Evolutionary conservation across 2,797 vertebrate genomes (phyloP).

Genomic region (Bovichtus diacanthus): DNA sequence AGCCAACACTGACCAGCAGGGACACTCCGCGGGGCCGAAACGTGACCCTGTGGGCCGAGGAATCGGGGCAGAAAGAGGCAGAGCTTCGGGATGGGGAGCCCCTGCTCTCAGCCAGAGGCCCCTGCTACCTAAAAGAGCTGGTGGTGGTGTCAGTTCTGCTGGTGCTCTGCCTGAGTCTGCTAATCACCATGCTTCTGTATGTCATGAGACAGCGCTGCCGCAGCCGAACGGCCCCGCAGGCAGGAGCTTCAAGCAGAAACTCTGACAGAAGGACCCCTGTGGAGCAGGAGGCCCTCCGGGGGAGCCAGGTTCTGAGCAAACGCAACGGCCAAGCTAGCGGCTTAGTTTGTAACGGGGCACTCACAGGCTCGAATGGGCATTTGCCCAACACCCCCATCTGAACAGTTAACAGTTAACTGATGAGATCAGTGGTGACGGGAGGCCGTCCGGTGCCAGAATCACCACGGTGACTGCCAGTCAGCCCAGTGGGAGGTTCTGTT

Average conservation of each 20-base stretch:
- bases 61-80: slow-evolving; percentile 11
- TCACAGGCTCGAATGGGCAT: slow-evolving; percentile 78
- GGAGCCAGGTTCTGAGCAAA: slow-evolving; percentile 46
- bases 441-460: not conserved
- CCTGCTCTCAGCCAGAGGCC: slow-evolving; percentile 3
- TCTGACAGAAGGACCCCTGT: slow-evolving; percentile 40
- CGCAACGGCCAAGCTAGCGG: slow-evolving; percentile 51
- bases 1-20: slow-evolving; percentile 31
- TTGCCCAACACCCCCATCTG: slow-evolving; percentile 84
- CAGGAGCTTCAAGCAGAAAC: slow-evolving; percentile 34
- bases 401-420: slow-evolving; percentile 30
- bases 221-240: slow-evolving; percentile 65
- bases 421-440: not conserved
- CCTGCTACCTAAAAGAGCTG: slow-evolving; percentile 80
- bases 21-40: slow-evolving; percentile 15
- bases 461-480: not conserved
- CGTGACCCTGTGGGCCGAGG: slow-evolving; percentile 15
- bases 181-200: slow-evolving; percentile 72
- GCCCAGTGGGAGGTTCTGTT: not conserved
- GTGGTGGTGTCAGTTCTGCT: slow-evolving; percentile 80
- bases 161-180: slow-evolving; percentile 71
- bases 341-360: slow-evolving; percentile 55
- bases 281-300: slow-evolving; percentile 70
- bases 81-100: slow-evolving; percentile 27
- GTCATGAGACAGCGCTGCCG: slow-evolving; percentile 60